These are phyloP conservation scores for Procavia capensis DNA, from an alignment of 2,113 vertebrate species.

Conservation along the genomic window DNA sequence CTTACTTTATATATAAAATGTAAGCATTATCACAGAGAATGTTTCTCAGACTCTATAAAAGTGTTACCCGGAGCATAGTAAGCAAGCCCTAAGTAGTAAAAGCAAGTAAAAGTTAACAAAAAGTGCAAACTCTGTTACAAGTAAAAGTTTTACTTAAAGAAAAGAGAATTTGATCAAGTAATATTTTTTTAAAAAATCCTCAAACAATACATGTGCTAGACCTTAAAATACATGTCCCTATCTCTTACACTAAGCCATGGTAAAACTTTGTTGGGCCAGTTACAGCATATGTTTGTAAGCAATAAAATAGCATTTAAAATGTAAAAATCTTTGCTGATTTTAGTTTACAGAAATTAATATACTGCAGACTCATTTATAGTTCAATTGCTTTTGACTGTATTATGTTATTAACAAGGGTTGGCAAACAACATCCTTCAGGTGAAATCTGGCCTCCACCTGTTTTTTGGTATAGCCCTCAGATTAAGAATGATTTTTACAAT, in stretches of 20 bases:
- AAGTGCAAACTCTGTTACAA: neutral
- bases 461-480: neutral
- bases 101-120: constrained; percentile 8
- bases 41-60: neutral
- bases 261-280: neutral
- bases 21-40: neutral
- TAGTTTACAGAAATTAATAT: constrained; percentile 30
- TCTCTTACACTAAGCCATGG: neutral
- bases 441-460: neutral
- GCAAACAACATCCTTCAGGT: neutral
- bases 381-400: neutral
- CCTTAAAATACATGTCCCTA: neutral
- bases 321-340: neutral
- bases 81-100: neutral
- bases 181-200: neutral
- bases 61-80: neutral
- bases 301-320: constrained; percentile 27
- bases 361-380: constrained; percentile 34
- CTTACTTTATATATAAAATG: neutral
- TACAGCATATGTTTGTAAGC: neutral
- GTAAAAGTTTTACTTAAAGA: neutral
- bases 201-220: neutral
- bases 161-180: neutral
- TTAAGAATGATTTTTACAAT: constrained; percentile 51
- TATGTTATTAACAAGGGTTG: neutral